Base-by-base conservation (phyloP, 2,888 invertebrate species). In the Scaptomyza reducta region DNA sequence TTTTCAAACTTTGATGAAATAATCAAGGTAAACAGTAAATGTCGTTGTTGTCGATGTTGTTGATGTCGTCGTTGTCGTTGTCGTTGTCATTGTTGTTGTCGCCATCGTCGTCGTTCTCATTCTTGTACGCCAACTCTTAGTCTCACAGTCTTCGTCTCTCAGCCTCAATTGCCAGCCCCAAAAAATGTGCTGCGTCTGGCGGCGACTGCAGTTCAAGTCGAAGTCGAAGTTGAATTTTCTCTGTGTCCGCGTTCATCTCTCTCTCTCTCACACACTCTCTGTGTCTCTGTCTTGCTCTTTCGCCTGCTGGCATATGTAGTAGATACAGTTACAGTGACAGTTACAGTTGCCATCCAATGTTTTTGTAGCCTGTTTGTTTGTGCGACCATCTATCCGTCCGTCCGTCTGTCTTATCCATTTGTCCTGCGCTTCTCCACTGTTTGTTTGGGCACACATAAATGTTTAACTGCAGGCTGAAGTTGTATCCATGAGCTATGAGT, bases 1-100 rank as follows among this genome's bases (percentile, higher is more conserved):
- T 82, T 82, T 82, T 82, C 82, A 82, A 82, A 87, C 82, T 82
- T 82, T 82, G 82, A 82, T 82, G 82, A 82, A 82, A 82, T 82
- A 82, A 82, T 82, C 82, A 82, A 82, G 82, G 82, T 82, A 82
- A 82, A 82, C 82, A 82, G 82, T 82, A 82, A 82, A 82, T 87
- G 82, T 87, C 85, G 61, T 68, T 58, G 46, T 58, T 62, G 66
- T 64, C 45, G 46, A 67, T 70, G 70, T 69, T 60, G 18, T 55
- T 55, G 6, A 46, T 33, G 14, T 61, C 31, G 33, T 57, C 53
- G 59, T 44, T 46, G 40, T 53, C 38, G 27, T 38, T 50, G 33
- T 31, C 47, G 29, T 31, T 53, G 51, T 47, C 55, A 41, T 53
- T 42, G 27, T 41, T 56, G 41, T 35, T 47, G 25, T 31, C 49